Evolutionary conservation across 2,113 vertebrate genomes (phyloP).

Genomic region (Sprattus sprattus): DNA sequence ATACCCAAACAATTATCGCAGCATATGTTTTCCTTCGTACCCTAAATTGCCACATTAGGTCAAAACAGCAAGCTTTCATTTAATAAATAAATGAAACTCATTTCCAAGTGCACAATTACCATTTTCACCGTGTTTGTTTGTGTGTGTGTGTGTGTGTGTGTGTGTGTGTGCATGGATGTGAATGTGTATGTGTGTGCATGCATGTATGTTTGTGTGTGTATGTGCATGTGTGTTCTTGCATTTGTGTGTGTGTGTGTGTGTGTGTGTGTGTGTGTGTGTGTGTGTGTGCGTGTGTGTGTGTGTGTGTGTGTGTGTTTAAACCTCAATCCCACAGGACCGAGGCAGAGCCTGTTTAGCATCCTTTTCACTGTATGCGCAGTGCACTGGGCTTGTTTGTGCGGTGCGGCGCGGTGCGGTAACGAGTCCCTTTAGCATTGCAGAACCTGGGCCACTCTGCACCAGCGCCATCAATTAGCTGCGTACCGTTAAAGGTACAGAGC

Average conservation of each 20-base stretch:
- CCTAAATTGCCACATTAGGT: constrained; percentile 69
- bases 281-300: constrained; percentile 55
- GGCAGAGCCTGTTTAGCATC: constrained; percentile 74
- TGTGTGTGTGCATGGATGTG: constrained; percentile 60
- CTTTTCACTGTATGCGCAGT: constrained; percentile 77
- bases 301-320: constrained; percentile 67
- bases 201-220: constrained; percentile 39
- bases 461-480: constrained; percentile 57
- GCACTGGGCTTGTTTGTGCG: constrained; percentile 79
- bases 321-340: constrained; percentile 73
- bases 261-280: constrained; percentile 47
- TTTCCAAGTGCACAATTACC: constrained; percentile 83
- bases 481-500: constrained; percentile 48
- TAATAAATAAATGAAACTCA: constrained; percentile 85
- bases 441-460: constrained; percentile 71
- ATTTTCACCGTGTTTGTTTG: constrained; percentile 66
- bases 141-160: constrained; percentile 60
- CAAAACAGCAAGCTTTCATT: constrained; percentile 88
- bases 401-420: constrained; percentile 73
- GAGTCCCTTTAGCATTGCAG: constrained; percentile 81
- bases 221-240: constrained; percentile 67
- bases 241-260: constrained; percentile 55
- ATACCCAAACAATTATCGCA: constrained; percentile 60
- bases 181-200: constrained; percentile 59
- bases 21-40: constrained; percentile 58